Evolutionary conservation across 2,113 vertebrate species (phyloP).

Genomic region (Ceyx cyanopectus): DNA sequence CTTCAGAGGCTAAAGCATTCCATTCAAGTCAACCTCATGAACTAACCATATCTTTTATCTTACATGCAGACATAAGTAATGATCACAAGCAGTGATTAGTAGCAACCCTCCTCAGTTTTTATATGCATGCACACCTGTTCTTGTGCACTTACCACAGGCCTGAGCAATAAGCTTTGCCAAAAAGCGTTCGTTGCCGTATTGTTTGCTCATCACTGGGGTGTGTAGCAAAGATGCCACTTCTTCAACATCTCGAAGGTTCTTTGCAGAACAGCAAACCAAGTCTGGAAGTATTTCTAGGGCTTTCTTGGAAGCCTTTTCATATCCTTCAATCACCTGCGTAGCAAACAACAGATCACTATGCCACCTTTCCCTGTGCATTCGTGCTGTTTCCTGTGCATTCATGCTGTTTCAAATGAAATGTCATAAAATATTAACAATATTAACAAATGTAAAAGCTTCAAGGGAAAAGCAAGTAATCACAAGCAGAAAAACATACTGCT

Average conservation of each 20-base stretch:
- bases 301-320: slow-evolving; percentile 94
- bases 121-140: not conserved
- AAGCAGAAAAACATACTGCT: not conserved
- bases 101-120: not conserved
- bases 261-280: slow-evolving; percentile 89
- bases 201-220: slow-evolving; percentile 94
- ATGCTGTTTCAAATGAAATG: not conserved
- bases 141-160: slow-evolving; percentile 89
- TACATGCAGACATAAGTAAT: not conserved
- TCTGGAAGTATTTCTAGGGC: slow-evolving; percentile 91
- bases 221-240: slow-evolving; percentile 88
- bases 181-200: slow-evolving; percentile 92
- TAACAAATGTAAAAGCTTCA: not conserved
- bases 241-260: slow-evolving; percentile 86
- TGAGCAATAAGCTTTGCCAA: slow-evolving; percentile 91
- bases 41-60: not conserved
- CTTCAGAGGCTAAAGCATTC: not conserved
- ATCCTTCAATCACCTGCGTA: slow-evolving; percentile 93
- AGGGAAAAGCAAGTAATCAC: not conserved
- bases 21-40: not conserved
- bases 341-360: not conserved
- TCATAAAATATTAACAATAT: not conserved
- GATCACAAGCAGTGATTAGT: not conserved
- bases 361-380: not conserved
- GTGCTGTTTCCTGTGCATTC: not conserved